Evolutionary conservation across 1,140 invertebrate genomes (phyloP).

Genomic region (Wasmannia auropunctata): DNA sequence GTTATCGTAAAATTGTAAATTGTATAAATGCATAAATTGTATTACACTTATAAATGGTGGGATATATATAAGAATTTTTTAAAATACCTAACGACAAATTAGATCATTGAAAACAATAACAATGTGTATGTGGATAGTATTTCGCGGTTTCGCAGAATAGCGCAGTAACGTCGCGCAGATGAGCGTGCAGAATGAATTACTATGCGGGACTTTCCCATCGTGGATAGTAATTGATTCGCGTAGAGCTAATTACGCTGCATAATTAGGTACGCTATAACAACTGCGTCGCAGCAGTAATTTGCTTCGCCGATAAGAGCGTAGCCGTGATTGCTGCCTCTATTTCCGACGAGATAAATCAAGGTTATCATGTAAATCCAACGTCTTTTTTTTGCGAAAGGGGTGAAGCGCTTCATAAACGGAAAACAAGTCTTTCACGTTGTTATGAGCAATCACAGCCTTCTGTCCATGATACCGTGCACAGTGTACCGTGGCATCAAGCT

Average conservation of each 20-base stretch:
- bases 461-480: background rate
- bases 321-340: slow-evolving; percentile 64
- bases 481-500: background rate
- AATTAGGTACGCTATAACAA: slow-evolving; percentile 64
- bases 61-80: background rate
- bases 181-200: slow-evolving; percentile 32
- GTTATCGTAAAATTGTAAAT: background rate
- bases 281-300: slow-evolving; percentile 56
- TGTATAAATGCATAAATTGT: background rate
- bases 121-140: background rate
- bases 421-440: slow-evolving; percentile 26
- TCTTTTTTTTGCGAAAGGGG: slow-evolving; percentile 54
- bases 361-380: slow-evolving; percentile 53
- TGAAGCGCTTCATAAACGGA: slow-evolving; percentile 24
- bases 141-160: background rate
- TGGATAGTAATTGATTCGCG: slow-evolving; percentile 65
- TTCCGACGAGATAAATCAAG: slow-evolving; percentile 63
- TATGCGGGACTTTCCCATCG: slow-evolving; percentile 8
- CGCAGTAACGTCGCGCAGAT: background rate
- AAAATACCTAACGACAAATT: background rate
- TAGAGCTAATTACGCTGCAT: slow-evolving; percentile 62
- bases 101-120: background rate
- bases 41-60: background rate
- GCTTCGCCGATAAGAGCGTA: slow-evolving; percentile 63
- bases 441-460: slow-evolving; percentile 21